Base-by-base conservation (phyloP, 2,888 invertebrate genomes). In the Lasioglossum pauxillum region DNA sequence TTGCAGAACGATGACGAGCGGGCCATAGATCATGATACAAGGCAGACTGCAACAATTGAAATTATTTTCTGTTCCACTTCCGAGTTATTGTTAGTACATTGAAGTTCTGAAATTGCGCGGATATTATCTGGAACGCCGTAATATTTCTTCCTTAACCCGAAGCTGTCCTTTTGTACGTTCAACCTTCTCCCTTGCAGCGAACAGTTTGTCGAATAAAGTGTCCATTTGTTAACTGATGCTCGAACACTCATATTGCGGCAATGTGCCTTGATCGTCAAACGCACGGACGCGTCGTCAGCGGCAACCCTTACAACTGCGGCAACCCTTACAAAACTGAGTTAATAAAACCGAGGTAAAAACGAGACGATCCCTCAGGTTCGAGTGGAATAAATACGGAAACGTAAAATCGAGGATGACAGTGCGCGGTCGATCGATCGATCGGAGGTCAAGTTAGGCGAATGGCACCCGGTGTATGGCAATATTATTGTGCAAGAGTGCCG, bases 41-140 rank as follows among this genome's bases (percentile, higher is more conserved):
- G 69, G 23, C 35, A 23, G 5, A 5, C 38, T 23, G 69, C 23
- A 38, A 69, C 69, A 38, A 69, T 69, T 69, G 69, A 69, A 38
- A 69, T 69, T 69, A 69, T 69, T 38, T 69, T 69, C 23, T 69
- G 69, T 69, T 69, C 69, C 38, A 23, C 69, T 69, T 38, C 35
- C 3, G 35, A 38, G 35, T 69, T 38, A 69, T 69, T 38, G 69
- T 69, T 23, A 10, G 38, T 35, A 23, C 35, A 35, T 69, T 10
- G 38, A 38, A 23, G 69, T 69, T 38, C 35, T 69, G 23, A 38
- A 19, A 69, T 35, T 38, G 69, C 38, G 5, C 23, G 38, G 12
- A 10, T 19, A 23, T 69, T 23, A 23, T 69, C 35, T 38, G 69
- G 38, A 1, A 35, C 38, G 23, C 69, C 35, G 35, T 69, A 69